Percentiles rank a stretch among this genome's conserved stretches.
phyloP scores from a whole-genome alignment of 2,888 invertebrate species.

The Meandrusa payeni region DNA sequence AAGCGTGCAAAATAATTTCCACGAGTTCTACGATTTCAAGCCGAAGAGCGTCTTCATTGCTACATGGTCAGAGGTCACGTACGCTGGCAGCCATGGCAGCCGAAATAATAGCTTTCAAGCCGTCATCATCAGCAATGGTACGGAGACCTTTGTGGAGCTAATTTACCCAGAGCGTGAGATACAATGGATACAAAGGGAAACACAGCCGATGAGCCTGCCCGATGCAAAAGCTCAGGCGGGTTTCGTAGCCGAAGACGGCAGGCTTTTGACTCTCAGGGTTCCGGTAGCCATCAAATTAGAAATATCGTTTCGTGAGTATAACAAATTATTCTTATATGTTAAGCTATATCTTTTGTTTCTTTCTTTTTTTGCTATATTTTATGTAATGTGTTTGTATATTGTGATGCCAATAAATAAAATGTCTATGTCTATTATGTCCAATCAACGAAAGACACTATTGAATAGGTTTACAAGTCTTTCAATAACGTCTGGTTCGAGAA shows the following conservation, averaged over 20 bases:
- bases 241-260: conserved; percentile 91
- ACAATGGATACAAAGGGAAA: conserved; percentile 94
- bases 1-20: conserved; percentile 87
- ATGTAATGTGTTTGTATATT: too few relatives aligned
- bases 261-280: conserved; percentile 89
- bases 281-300: conserved; percentile 93
- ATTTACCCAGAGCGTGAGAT: conserved; percentile 93
- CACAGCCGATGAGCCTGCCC: conserved; percentile 87
- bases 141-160: conserved; percentile 91
- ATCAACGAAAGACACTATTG: too few relatives aligned
- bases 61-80: conserved; percentile 95
- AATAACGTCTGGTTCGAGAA: too few relatives aligned
- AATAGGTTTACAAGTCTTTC: too few relatives aligned
- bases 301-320: conserved; percentile 87
- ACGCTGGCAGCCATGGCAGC: conserved; percentile 50
- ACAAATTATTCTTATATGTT: conserved; percentile 28
- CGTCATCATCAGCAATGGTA: conserved; percentile 84
- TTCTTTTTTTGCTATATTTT: too few relatives aligned
- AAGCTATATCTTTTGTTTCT: too few relatives aligned
- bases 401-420: too few relatives aligned
- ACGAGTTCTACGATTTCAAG: conserved; percentile 85
- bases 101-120: conserved; percentile 93
- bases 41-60: conserved; percentile 91
- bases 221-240: conserved; percentile 97
- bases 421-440: too few relatives aligned